A percentile compares a stretch with the other conserved stretches of the same genome.
These are phyloP conservation scores for Morone saxatilis DNA, from an alignment of 2,113 vertebrate species.

Conservation along the genomic window DNA sequence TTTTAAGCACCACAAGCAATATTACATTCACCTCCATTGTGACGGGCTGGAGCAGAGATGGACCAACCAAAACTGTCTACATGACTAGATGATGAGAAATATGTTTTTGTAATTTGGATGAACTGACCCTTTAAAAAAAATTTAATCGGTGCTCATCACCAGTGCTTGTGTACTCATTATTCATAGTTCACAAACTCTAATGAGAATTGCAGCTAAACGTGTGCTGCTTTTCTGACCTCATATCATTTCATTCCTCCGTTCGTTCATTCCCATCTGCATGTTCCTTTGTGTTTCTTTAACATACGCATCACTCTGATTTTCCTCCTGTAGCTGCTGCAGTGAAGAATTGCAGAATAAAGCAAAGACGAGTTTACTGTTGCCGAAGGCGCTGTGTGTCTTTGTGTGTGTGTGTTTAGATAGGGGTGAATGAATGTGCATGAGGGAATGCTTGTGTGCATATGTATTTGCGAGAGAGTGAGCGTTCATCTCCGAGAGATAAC, in stretches of 20 bases:
- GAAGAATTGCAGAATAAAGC: slow-evolving; percentile 71
- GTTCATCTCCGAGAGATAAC: slow-evolving; percentile 43
- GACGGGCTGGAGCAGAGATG: too few species aligned
- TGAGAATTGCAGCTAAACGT: not conserved
- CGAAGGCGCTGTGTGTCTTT: slow-evolving; percentile 25
- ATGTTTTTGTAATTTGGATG: not conserved
- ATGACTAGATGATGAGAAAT: too few species aligned
- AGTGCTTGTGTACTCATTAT: not conserved
- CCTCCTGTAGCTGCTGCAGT: slow-evolving; percentile 65
- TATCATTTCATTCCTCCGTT: not conserved
- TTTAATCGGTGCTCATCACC: not conserved
- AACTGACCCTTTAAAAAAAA: not conserved
- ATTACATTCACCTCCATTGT: too few species aligned
- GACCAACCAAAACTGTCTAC: too few species aligned
- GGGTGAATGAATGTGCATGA: not conserved
- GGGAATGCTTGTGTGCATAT: slow-evolving; percentile 20
- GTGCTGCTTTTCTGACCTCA: not conserved
- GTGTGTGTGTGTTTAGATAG: not conserved
- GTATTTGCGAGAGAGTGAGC: slow-evolving; percentile 11
- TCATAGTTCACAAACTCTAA: not conserved
- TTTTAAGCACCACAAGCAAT: too few species aligned
- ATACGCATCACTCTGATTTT: slow-evolving; percentile 57
- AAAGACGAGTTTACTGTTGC: slow-evolving; percentile 36
- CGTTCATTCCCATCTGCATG: not conserved
- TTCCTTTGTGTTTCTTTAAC: slow-evolving; percentile 45